Percentiles rank a stretch among this genome's conserved stretches.
Conservation (phyloP, 2,888 invertebrate species). For the Adelphocoris suturalis region DNA sequence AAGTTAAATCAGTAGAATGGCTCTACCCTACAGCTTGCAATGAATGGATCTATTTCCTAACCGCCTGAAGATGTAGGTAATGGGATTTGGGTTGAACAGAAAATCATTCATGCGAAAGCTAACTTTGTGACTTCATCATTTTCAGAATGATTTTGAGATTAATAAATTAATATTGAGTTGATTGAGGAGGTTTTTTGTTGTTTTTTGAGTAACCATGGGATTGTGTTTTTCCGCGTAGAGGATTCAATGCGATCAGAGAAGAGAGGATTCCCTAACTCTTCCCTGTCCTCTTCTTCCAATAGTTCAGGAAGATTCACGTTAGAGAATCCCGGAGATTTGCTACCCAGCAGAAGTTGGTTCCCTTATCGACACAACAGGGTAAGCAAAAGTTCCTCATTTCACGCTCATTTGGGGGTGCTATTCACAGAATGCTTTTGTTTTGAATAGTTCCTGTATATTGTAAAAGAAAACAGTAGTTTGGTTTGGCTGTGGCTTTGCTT, state of each 20-base stretch:
- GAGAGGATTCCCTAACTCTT: conserved; percentile 69
- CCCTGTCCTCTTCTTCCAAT: conserved; percentile 75
- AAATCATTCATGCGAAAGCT: no score
- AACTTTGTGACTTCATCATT: neutral
- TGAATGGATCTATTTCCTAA: neutral
- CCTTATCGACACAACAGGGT: conserved; percentile 71
- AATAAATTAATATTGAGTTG: neutral
- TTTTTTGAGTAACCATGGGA: conserved; percentile 39
- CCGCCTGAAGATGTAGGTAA: neutral
- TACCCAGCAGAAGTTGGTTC: conserved; percentile 68
- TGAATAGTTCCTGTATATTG: neutral
- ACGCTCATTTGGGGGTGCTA: neutral
- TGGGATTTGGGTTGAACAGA: neutral
- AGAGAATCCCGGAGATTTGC: conserved; percentile 71
- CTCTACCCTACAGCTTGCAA: no score
- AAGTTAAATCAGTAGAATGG: no score
- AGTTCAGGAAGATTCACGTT: conserved; percentile 74
- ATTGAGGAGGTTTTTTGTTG: neutral
- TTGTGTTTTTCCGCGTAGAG: conserved; percentile 35
- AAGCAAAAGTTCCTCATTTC: conserved; percentile 32
- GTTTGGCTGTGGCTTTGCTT: neutral
- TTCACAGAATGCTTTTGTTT: neutral
- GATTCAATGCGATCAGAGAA: conserved; percentile 64
- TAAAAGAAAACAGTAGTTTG: neutral
- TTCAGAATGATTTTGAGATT: neutral